Conservation (phyloP, 2,888 invertebrate species). For the Atrina japonica region DNA sequence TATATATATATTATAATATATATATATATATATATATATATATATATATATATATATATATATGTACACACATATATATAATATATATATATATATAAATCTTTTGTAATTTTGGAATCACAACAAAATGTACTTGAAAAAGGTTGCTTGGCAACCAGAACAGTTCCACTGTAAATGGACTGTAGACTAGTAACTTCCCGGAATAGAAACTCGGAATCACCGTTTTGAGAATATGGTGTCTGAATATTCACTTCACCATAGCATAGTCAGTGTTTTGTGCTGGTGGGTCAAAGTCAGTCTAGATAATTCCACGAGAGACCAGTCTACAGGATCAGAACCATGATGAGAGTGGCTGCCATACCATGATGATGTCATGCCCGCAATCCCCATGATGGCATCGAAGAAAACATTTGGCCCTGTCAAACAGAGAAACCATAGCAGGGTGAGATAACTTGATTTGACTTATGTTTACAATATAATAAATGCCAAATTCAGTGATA, state of each 20-base stretch:
- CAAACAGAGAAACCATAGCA: conserved; percentile 52
- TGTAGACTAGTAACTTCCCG: too few relatives aligned
- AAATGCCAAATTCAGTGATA: conserved; percentile 6
- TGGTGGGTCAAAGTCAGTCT: too few relatives aligned
- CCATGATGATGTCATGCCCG: conserved; percentile 32
- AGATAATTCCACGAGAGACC: too few relatives aligned
- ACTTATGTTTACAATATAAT: not conserved
- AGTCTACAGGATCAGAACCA: too few relatives aligned
- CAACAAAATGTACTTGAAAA: conserved; percentile 8
- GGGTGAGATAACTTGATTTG: conserved; percentile 37
- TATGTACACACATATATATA: not conserved
- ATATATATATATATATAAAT: not conserved
- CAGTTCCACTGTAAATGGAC: conserved; percentile 1
- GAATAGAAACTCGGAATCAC: too few relatives aligned
- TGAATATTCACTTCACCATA: too few relatives aligned
- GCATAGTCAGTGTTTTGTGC: too few relatives aligned
- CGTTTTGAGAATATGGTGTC: too few relatives aligned
- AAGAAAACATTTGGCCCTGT: conserved; percentile 51
- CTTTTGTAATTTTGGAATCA: conserved; percentile 13
- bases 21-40: conserved; percentile 2
- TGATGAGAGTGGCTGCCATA: too few relatives aligned
- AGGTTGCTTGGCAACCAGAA: conserved; percentile 31
- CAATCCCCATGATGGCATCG: conserved; percentile 47
- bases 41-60: conserved; percentile 3
- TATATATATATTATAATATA: not conserved